These are phyloP conservation scores for Aphelinus certus DNA, from an alignment of 1,140 invertebrate genomes.

Conservation along the genomic window DNA sequence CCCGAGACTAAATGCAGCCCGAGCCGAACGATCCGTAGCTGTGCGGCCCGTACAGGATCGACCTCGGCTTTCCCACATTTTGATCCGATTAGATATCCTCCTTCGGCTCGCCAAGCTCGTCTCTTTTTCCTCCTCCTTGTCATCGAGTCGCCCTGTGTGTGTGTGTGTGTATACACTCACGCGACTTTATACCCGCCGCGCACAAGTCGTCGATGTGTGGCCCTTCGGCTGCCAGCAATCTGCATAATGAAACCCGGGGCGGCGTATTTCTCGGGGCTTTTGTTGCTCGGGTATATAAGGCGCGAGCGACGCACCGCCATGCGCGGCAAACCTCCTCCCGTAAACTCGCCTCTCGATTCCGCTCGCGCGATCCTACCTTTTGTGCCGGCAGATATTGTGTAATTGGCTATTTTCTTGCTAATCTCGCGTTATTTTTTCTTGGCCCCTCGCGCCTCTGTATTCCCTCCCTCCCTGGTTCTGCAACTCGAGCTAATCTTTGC, in stretches of 20 bases:
- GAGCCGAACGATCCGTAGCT: no score
- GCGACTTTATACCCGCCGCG: constrained; percentile 34
- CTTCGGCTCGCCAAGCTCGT: neutral
- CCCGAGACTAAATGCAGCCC: no score
- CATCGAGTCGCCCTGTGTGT: no score
- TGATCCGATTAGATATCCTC: constrained; percentile 52
- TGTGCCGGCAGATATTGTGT: neutral
- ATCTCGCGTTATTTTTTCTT: neutral
- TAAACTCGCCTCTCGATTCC: neutral
- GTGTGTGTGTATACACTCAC: no score
- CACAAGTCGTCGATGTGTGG: neutral
- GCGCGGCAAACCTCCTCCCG: no score
- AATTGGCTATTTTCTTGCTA: neutral
- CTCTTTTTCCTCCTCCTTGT: no score
- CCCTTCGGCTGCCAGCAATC: constrained; percentile 35
- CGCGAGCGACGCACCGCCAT: constrained; percentile 21
- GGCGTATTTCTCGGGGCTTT: constrained; percentile 11
- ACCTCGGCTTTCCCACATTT: constrained; percentile 51
- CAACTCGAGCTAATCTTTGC: no score
- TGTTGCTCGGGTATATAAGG: constrained; percentile 44
- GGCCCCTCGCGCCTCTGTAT: neutral
- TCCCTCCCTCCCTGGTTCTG: neutral
- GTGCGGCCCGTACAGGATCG: neutral
- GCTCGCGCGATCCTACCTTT: constrained; percentile 3
- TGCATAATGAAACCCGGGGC: constrained; percentile 49